These are phyloP conservation scores for Contarinia nasturtii DNA, from an alignment of 1,140 invertebrate species.

Conservation along the genomic window DNA sequence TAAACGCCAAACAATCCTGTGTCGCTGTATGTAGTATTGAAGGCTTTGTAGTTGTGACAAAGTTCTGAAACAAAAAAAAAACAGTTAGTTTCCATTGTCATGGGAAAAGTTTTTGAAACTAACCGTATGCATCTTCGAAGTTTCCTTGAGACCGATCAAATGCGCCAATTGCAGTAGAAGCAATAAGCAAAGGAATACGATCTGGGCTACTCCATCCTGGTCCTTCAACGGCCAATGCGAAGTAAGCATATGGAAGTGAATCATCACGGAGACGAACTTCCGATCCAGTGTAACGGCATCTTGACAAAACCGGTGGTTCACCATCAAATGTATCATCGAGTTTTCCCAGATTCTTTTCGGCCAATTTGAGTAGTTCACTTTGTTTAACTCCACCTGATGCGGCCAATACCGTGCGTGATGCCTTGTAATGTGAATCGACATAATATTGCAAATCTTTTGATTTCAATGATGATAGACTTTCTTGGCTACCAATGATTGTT, in stretches of 20 bases:
- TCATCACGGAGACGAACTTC: conserved; percentile 42
- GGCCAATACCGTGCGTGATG: conserved; percentile 63
- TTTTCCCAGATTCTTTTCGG: conserved; percentile 46
- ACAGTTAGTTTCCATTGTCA: conserved; percentile 9
- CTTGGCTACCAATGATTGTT: conserved; percentile 48
- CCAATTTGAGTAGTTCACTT: conserved; percentile 48
- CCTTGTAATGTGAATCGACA: conserved; percentile 65
- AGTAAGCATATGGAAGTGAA: conserved; percentile 42
- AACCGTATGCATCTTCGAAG: conserved; percentile 2
- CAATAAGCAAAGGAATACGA: conserved; percentile 13
- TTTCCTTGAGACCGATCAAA: conserved; percentile 21
- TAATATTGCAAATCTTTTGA: conserved; percentile 49
- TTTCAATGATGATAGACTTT: conserved; percentile 44
- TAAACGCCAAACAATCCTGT: conserved; percentile 26
- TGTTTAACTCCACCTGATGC: conserved; percentile 76
- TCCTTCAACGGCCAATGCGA: conserved; percentile 56
- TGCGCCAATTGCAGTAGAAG: conserved; percentile 13
- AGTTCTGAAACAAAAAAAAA: conserved; percentile 3
- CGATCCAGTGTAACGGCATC: conserved; percentile 29
- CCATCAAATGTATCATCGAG: no score
- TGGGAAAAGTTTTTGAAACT: conserved; percentile 10
- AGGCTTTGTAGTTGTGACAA: conserved; percentile 23
- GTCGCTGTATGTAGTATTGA: conserved; percentile 22
- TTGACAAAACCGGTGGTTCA: no score
- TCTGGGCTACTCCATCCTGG: conserved; percentile 12